Evolutionary conservation across 2,888 invertebrate species (phyloP).

Genomic region (Melipona beecheii): DNA sequence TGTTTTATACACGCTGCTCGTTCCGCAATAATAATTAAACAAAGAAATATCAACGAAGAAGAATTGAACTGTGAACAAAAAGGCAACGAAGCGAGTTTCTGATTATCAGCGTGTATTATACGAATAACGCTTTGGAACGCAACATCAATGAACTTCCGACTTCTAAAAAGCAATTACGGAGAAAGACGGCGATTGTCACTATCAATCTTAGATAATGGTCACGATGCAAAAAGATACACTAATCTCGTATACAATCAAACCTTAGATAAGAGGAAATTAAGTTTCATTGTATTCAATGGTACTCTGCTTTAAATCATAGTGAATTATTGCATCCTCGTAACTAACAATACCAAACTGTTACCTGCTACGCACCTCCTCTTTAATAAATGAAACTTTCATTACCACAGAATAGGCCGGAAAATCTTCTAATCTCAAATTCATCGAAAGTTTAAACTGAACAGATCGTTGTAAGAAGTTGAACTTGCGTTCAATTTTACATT

Average conservation of each 20-base stretch:
- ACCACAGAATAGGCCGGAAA: no score
- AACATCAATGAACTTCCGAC: background rate
- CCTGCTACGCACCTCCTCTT: no score
- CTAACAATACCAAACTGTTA: background rate
- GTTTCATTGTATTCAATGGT: background rate
- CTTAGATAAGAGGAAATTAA: background rate
- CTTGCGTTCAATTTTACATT: no score
- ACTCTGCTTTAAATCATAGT: background rate
- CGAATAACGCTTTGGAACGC: background rate
- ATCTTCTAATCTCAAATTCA: no score
- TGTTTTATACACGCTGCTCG: background rate
- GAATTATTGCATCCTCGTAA: background rate
- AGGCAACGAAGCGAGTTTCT: background rate
- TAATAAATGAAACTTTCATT: background rate
- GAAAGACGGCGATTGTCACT: background rate
- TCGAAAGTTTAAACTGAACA: no score
- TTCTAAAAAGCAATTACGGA: background rate
- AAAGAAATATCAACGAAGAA: background rate
- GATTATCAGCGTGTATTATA: fast-evolving
- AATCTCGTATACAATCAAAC: background rate
- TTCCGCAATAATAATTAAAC: background rate
- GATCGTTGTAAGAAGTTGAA: no score
- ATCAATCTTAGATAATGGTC: background rate
- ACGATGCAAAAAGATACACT: background rate
- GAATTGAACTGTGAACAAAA: background rate